These are phyloP conservation scores for Conus canariensis DNA, from an alignment of 2,888 invertebrate genomes.

Conservation along the genomic window DNA sequence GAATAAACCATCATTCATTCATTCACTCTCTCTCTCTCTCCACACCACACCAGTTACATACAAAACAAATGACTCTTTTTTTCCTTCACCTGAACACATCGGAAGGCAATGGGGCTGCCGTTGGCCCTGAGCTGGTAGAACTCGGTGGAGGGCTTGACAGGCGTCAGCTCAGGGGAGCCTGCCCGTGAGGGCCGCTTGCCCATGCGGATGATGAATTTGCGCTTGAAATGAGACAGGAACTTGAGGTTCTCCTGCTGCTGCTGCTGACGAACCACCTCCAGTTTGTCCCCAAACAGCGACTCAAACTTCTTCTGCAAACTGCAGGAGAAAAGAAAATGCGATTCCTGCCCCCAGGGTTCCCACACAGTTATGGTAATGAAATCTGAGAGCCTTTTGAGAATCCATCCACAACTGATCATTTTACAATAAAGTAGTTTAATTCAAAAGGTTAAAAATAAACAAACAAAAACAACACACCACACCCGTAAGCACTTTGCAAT, in stretches of 20 bases:
- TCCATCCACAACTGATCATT: too few relatives aligned
- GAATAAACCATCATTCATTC: too few relatives aligned
- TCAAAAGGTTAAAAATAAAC: too few relatives aligned
- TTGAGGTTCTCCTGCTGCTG: slow-evolving; percentile 99
- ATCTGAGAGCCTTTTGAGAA: too few relatives aligned
- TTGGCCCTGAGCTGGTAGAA: slow-evolving; percentile 97
- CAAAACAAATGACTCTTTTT: too few relatives aligned
- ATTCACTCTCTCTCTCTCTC: too few relatives aligned
- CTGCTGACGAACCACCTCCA: slow-evolving; percentile 96
- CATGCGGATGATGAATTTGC: slow-evolving; percentile 92
- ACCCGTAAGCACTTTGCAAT: too few relatives aligned
- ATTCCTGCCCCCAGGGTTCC: background rate
- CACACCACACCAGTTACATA: too few relatives aligned
- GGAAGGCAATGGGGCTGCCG: slow-evolving; percentile 94
- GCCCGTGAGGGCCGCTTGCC: slow-evolving; percentile 66
- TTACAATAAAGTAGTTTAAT: too few relatives aligned
- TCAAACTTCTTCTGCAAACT: slow-evolving; percentile 94
- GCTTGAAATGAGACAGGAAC: slow-evolving; percentile 98
- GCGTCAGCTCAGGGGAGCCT: slow-evolving; percentile 59
- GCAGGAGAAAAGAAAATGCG: slow-evolving; percentile 44
- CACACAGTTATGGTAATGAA: too few relatives aligned
- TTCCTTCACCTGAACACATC: slow-evolving; percentile 86
- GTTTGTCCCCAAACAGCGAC: slow-evolving; percentile 90
- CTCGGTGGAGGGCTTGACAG: slow-evolving; percentile 81
- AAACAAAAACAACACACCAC: too few relatives aligned